Evolutionary conservation across 2,888 invertebrate genomes (phyloP).

Genomic region (Meiosimyza platycephala): DNA sequence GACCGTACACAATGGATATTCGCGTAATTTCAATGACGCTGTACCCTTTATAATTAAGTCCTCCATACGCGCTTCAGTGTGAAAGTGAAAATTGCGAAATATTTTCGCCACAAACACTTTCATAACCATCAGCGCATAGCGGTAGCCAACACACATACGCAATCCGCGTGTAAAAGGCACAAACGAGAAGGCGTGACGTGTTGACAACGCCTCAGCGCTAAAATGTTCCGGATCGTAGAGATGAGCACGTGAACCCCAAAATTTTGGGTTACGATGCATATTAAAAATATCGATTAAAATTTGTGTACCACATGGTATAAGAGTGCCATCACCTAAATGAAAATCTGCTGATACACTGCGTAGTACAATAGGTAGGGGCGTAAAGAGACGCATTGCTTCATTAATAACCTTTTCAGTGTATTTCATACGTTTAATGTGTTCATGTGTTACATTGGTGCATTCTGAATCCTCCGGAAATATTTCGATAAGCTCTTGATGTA

Average conservation of each 20-base stretch:
- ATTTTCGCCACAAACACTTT: constrained; percentile 60
- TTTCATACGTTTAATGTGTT: constrained; percentile 56
- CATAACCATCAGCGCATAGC: constrained; percentile 61
- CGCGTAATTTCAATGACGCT: constrained; percentile 60
- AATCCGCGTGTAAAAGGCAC: constrained; percentile 64
- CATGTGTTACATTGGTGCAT: constrained; percentile 45
- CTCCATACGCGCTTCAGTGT: constrained; percentile 52
- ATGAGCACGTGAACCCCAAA: constrained; percentile 60
- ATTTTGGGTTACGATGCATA: constrained; percentile 57
- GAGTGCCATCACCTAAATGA: constrained; percentile 47
- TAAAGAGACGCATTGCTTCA: constrained; percentile 62
- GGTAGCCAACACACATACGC: constrained; percentile 64
- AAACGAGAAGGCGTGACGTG: constrained; percentile 58
- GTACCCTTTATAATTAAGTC: constrained; percentile 58
- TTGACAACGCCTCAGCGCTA: constrained; percentile 44
- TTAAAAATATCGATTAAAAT: constrained; percentile 62
- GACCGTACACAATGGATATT: constrained; percentile 58
- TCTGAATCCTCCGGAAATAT: constrained; percentile 48
- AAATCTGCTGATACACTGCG: constrained; percentile 56
- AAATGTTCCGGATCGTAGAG: constrained; percentile 62
- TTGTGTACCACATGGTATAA: constrained; percentile 59
- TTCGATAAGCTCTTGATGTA: constrained; percentile 54
- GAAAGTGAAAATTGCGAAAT: constrained; percentile 58
- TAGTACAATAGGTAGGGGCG: constrained; percentile 62
- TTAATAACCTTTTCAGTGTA: constrained; percentile 64